A percentile compares a stretch with the other conserved stretches of the same genome.
Evolutionary conservation across 2,888 invertebrate species (phyloP).

Genomic region (Cabera pusaria): DNA sequence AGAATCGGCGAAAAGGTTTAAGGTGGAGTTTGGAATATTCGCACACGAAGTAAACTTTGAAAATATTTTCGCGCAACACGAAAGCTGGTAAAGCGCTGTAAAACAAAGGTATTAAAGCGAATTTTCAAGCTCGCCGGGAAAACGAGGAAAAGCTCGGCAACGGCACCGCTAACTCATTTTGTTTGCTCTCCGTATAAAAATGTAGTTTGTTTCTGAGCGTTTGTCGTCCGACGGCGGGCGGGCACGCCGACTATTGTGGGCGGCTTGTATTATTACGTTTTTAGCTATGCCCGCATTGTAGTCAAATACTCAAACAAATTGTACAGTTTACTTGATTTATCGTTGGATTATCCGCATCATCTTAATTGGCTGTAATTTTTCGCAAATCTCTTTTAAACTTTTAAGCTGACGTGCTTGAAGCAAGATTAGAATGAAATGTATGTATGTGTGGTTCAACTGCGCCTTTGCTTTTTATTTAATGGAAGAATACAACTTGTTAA

Average conservation of each 20-base stretch:
- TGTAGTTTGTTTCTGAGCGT: conserved; percentile 71
- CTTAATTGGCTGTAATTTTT: conserved; percentile 11
- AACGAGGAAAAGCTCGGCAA: conserved; percentile 68
- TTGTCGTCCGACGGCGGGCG: conserved; percentile 44
- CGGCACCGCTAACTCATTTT: conserved; percentile 74
- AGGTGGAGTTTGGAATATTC: conserved; percentile 53
- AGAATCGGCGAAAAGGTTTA: conserved; percentile 39
- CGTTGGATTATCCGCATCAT: conserved; percentile 18
- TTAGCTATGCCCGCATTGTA: conserved; percentile 45
- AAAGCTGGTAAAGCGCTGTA: conserved; percentile 73
- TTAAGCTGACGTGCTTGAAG: neutral
- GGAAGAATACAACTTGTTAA: too few relatives aligned
- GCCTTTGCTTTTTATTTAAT: too few relatives aligned
- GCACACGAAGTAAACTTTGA: conserved; percentile 58
- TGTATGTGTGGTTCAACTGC: too few relatives aligned
- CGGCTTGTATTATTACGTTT: conserved; percentile 55
- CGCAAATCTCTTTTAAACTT: neutral
- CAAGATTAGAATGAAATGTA: too few relatives aligned
- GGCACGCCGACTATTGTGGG: conserved; percentile 45
- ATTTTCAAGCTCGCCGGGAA: conserved; percentile 71
- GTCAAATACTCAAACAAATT: conserved; percentile 49
- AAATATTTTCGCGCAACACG: conserved; percentile 67
- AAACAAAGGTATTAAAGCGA: conserved; percentile 80
- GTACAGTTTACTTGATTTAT: conserved; percentile 39
- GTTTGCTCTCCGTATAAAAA: conserved; percentile 75